Conservation (phyloP, 2,888 invertebrate species). For the Agrilus biguttatus region DNA sequence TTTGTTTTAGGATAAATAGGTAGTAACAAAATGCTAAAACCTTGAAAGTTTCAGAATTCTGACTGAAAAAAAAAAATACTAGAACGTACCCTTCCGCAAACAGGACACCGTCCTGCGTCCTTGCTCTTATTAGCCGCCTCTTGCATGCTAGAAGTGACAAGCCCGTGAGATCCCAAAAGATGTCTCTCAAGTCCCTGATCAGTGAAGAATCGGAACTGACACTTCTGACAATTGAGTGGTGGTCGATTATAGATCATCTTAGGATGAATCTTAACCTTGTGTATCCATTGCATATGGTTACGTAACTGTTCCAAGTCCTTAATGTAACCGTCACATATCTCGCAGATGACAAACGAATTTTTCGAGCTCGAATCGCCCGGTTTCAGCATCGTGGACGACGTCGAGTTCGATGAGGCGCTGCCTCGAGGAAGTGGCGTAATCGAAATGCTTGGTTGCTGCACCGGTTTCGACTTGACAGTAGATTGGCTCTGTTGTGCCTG, state of each 20-base stretch:
- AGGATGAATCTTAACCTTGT: conserved; percentile 91
- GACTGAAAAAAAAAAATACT: background rate
- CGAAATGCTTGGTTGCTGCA: conserved; percentile 77
- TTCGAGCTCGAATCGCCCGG: conserved; percentile 46
- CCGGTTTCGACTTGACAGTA: conserved; percentile 16
- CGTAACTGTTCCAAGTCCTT: conserved; percentile 87
- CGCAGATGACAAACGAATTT: conserved; percentile 83
- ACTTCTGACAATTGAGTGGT: conserved; percentile 90
- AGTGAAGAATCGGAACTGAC: conserved; percentile 92
- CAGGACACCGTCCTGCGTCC: conserved; percentile 87
- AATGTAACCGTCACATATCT: conserved; percentile 94
- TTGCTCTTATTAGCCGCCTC: conserved; percentile 90
- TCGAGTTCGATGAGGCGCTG: conserved; percentile 29
- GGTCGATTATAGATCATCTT: conserved; percentile 93
- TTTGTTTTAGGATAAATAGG: too few species aligned
- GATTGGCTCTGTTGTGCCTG: background rate
- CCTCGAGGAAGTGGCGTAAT: conserved; percentile 76
- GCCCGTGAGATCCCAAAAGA: conserved; percentile 82
- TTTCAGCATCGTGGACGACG: conserved; percentile 28
- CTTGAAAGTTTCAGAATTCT: background rate
- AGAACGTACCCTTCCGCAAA: conserved; percentile 72
- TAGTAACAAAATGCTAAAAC: too few species aligned
- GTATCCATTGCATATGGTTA: conserved; percentile 97
- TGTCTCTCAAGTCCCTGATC: conserved; percentile 94
- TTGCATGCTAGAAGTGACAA: conserved; percentile 92